phyloP scores from a whole-genome alignment of 1,140 invertebrate genomes.

The Drosophila pectinifera region DNA sequence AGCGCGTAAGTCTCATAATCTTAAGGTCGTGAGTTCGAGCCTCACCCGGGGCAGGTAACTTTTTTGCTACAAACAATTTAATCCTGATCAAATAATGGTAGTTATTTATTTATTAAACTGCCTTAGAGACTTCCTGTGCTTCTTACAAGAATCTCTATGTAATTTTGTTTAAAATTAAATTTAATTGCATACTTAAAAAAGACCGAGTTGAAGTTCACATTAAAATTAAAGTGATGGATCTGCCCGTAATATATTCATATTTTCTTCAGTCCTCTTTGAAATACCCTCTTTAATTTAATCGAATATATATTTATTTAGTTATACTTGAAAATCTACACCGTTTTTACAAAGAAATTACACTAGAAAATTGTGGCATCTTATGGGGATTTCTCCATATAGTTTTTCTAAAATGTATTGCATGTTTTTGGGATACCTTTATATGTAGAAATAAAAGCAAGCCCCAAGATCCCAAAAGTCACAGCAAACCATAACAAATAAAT shows the following conservation, averaged over 20 bases:
- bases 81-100: no score
- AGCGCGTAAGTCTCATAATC: slow-evolving; percentile 99
- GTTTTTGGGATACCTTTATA: not conserved
- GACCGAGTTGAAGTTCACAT: not conserved
- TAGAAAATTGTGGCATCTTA: not conserved
- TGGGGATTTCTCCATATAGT: not conserved
- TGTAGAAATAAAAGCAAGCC: no score
- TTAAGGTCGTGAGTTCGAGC: slow-evolving; percentile 98
- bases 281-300: no score
- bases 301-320: not conserved
- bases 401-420: not conserved
- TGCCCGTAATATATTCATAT: no score
- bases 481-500: not conserved
- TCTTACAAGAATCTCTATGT: not conserved
- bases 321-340: not conserved
- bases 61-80: no score
- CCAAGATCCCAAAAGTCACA: no score
- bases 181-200: not conserved
- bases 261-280: no score
- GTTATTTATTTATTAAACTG: no score
- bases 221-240: not conserved
- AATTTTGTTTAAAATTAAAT: not conserved
- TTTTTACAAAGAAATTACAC: not conserved
- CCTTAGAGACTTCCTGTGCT: no score
- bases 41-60: slow-evolving; percentile 93